These are phyloP conservation scores for Varanus salvator DNA, from an alignment of 2,113 vertebrate species.

Conservation along the genomic window DNA sequence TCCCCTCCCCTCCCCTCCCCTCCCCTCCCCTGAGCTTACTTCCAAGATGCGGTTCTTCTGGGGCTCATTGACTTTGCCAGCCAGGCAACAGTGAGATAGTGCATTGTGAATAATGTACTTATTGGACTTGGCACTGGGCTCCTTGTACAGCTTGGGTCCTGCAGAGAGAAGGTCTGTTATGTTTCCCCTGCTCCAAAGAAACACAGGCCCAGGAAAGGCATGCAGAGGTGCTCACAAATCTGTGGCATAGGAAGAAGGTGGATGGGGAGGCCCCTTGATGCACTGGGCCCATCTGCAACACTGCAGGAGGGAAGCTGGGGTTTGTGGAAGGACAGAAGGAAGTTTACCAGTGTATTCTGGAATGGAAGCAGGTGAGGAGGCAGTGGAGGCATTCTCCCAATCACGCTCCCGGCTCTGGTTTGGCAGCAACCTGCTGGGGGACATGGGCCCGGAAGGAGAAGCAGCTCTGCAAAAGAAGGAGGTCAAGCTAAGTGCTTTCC, in stretches of 20 bases:
- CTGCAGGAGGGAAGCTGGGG: no score
- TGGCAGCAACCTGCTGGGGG: conserved; percentile 80
- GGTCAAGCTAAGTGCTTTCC: no score
- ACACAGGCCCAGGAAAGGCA: neutral
- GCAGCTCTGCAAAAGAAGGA: conserved; percentile 76
- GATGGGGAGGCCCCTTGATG: neutral
- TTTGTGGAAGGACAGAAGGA: neutral
- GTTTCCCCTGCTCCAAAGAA: neutral
- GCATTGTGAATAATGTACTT: conserved; percentile 95
- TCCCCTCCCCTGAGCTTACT: conserved; percentile 71
- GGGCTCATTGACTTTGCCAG: conserved; percentile 91
- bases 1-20: no score
- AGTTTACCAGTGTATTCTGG: conserved; percentile 90
- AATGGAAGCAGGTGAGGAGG: conserved; percentile 89
- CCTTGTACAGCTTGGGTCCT: conserved; percentile 94
- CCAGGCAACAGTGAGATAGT: conserved; percentile 91
- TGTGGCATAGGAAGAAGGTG: neutral
- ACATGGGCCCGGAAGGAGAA: conserved; percentile 86
- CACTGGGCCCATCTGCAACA: no score
- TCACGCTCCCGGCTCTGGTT: conserved; percentile 85
- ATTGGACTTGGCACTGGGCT: conserved; percentile 95
- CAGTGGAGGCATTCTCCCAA: conserved; percentile 89
- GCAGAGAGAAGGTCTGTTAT: neutral
- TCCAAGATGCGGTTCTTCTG: conserved; percentile 94
- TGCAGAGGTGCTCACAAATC: neutral